Conservation (phyloP, 2,797 vertebrate genomes). For the Malurus leucopterus region DNA sequence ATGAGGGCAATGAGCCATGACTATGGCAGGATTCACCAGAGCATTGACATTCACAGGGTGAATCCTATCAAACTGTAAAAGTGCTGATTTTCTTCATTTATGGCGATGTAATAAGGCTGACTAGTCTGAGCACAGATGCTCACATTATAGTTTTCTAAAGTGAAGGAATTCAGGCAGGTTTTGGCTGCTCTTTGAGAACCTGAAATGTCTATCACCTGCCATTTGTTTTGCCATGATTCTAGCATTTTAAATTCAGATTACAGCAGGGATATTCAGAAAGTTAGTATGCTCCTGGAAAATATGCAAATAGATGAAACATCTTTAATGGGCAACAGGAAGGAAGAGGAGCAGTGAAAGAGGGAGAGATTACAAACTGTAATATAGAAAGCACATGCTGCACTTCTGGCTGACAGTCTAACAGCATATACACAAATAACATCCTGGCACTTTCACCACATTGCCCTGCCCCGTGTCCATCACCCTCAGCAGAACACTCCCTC, state of each 20-base stretch:
- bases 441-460: neutral
- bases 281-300: accelerated
- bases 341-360: neutral
- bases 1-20: neutral
- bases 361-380: neutral
- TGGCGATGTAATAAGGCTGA: neutral
- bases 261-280: neutral
- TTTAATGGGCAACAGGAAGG: neutral
- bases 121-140: neutral
- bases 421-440: neutral
- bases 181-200: neutral
- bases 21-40: neutral
- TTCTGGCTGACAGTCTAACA: neutral
- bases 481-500: neutral
- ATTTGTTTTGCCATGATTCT: neutral
- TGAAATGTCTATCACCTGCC: neutral
- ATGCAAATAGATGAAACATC: neutral
- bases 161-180: neutral
- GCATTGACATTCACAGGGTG: neutral
- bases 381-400: neutral
- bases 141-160: neutral
- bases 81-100: neutral
- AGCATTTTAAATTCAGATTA: neutral
- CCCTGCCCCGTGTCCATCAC: neutral
- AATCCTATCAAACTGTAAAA: neutral